phyloP scores from a whole-genome alignment of 1,140 invertebrate species.

The Tribolium madens region DNA sequence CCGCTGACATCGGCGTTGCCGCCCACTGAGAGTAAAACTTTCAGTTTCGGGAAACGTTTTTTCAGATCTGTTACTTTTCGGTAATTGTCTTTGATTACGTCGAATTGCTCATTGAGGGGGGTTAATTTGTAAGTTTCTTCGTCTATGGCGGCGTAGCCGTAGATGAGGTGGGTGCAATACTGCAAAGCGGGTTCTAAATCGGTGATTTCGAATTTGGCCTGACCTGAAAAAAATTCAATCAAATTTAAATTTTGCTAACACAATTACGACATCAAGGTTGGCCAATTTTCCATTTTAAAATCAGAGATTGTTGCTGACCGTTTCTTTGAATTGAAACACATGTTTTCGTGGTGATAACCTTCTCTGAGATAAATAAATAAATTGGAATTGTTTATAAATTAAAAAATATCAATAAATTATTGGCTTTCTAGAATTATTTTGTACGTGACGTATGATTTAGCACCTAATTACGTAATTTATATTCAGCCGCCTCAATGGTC shows the following conservation, averaged over 20 bases:
- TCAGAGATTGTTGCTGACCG: background rate
- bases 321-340: background rate
- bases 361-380: conserved; percentile 1
- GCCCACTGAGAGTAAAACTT: conserved; percentile 82
- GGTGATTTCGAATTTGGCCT: conserved; percentile 80
- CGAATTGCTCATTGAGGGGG: conserved; percentile 78
- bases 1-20: conserved; percentile 71
- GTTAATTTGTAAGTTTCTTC: conserved; percentile 77
- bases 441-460: background rate
- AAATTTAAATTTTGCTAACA: background rate
- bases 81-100: conserved; percentile 80
- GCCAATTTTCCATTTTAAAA: conserved; percentile 4
- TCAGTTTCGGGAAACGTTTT: conserved; percentile 76
- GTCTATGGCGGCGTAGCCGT: conserved; percentile 88
- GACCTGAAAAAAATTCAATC: conserved; percentile 72
- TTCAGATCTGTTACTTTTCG: conserved; percentile 78
- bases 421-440: background rate
- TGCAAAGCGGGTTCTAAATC: conserved; percentile 80
- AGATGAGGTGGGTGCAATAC: conserved; percentile 87
- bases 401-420: background rate
- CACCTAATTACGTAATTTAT: conserved; percentile 12
- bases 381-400: background rate
- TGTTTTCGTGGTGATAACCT: conserved; percentile 13
- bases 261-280: background rate
- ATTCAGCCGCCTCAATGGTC: background rate